These are phyloP conservation scores for Temnothorax unifasciatus DNA, from an alignment of 2,888 invertebrate genomes.

Conservation along the genomic window DNA sequence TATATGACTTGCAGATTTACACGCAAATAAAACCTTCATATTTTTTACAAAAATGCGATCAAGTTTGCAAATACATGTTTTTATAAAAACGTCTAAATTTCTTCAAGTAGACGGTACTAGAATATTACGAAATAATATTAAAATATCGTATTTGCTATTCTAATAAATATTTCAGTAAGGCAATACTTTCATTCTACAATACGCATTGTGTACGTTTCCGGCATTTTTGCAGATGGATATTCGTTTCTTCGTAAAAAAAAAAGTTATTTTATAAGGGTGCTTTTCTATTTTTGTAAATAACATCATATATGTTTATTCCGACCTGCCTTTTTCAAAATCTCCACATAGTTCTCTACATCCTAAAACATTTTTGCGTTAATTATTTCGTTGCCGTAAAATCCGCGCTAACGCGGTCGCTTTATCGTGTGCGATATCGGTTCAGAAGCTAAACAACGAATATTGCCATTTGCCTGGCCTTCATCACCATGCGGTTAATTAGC, in stretches of 20 bases:
- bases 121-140: neutral
- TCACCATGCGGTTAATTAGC: conserved; percentile 12
- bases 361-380: neutral
- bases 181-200: neutral
- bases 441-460: conserved; percentile 19
- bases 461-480: neutral
- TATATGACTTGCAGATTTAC: neutral
- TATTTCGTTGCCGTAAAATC: neutral
- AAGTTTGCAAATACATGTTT: neutral
- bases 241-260: neutral
- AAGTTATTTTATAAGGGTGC: neutral
- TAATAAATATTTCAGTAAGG: neutral
- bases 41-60: neutral
- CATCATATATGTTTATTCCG: neutral
- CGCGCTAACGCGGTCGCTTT: neutral
- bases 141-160: neutral
- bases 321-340: neutral
- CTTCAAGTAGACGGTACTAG: too few relatives aligned
- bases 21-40: neutral
- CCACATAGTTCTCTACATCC: neutral
- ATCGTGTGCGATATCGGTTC: neutral
- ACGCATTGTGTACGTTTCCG: neutral
- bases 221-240: neutral
- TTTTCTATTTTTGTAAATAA: neutral
- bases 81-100: neutral